Percentiles rank a stretch among this genome's conserved stretches.
These are phyloP conservation scores for Laodelphax striatellus DNA, from an alignment of 1,140 invertebrate species.

Conservation along the genomic window DNA sequence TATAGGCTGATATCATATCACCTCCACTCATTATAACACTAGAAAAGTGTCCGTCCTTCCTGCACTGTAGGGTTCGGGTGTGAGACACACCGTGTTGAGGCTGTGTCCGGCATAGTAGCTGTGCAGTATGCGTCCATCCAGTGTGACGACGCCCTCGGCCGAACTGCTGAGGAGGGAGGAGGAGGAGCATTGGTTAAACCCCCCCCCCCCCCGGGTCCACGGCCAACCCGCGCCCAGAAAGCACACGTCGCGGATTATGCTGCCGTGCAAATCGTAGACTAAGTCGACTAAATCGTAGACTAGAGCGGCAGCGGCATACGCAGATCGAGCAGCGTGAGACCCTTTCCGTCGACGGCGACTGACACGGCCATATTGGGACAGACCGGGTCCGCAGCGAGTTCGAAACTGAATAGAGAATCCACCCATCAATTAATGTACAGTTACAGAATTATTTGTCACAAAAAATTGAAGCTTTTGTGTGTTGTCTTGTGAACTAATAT, in stretches of 20 bases:
- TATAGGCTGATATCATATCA: too few species aligned
- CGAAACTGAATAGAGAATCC: too few species aligned
- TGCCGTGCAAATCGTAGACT: constrained; percentile 35
- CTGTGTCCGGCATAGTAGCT: constrained; percentile 34
- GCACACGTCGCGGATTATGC: constrained; percentile 35
- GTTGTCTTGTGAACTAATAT: too few species aligned
- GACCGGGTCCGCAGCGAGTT: constrained; percentile 2
- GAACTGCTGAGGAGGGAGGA: too few species aligned
- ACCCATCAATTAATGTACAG: too few species aligned
- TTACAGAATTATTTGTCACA: too few species aligned
- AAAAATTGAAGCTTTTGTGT: too few species aligned
- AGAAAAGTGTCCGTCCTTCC: constrained; percentile 36
- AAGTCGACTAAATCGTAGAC: constrained; percentile 38
- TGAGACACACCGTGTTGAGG: constrained; percentile 36
- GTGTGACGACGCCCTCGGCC: constrained; percentile 35
- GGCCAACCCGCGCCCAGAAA: constrained; percentile 38
- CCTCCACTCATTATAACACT: too few species aligned
- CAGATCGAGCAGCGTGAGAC: constrained; percentile 38
- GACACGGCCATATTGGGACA: too few species aligned
- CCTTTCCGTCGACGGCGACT: constrained; percentile 34
- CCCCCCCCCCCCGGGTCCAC: constrained; percentile 31
- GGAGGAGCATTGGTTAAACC: too few species aligned
- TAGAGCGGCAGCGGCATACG: constrained; percentile 37
- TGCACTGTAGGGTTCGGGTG: constrained; percentile 35
- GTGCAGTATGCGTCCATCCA: constrained; percentile 36